Base-by-base conservation (phyloP, 2,797 vertebrate species). In the Nannoperca obscura region DNA sequence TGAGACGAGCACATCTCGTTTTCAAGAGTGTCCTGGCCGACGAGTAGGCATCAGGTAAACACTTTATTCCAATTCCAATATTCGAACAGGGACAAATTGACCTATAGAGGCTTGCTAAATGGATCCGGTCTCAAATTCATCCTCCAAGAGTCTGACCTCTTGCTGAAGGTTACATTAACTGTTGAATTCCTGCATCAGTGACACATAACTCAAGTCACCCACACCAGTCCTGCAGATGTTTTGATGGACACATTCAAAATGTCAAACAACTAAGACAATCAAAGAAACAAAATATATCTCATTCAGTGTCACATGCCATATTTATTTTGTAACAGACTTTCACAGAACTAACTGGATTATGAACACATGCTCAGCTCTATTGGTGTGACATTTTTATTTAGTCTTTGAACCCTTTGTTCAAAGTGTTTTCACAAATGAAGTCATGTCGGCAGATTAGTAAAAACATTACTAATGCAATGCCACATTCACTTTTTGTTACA, bases 1-100 rank as follows among this genome's bases (percentile, higher is more conserved):
- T 96, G 95, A 96, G 95, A 96, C 95, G 95, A 96, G 95, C 94
- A 93, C 95, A 95, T 96, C 95, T 96, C 95, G 95, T 96, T 96
- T 96, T 96, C 95, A 96, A 96, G 95, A 95, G 94, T 96, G 94
- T 91, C 95, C 95, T 96, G 95, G 95, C 94, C 95, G 95, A 93
- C 92, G 94, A 94, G 88, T 96, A 95, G 95, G 94, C 95, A 96
- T 92, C 95, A 96, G 95, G 95, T 96, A 96, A 96, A 95, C 95
- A 93, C 93, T 92, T 94, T 92, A 93, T 93, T 95, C 92, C 94
- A 94, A 94, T 94, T 94, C 90, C 88, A 92, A 85, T 90, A 89
- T 93, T 90, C 91, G 85, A 93, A 94, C 91, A 92, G 90, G 86
- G 92, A 86, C 91, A 86, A 92, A 93, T 71, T 87, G 77, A 92